A percentile compares a stretch with the other conserved stretches of the same genome.
These are phyloP conservation scores for Chaunax sp. DNA, from an alignment of 2,797 vertebrate species.

Conservation along the genomic window DNA sequence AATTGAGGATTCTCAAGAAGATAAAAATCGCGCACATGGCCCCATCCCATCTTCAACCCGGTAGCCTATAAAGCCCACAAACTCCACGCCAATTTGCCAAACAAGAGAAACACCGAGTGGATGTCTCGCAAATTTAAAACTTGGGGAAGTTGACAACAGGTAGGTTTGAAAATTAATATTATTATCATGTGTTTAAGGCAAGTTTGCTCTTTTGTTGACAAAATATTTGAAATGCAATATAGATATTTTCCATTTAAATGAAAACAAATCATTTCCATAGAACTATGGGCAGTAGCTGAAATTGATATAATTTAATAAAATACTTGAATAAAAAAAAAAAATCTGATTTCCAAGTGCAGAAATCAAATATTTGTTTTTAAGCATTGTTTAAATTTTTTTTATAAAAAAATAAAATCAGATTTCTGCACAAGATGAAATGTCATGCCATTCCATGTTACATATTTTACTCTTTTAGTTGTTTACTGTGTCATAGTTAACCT, in stretches of 20 bases:
- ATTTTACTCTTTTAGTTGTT: background rate
- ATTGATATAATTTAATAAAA: background rate
- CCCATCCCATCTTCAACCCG: slow-evolving; percentile 10
- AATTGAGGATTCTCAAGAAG: slow-evolving; percentile 19
- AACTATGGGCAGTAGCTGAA: background rate
- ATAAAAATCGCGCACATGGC: slow-evolving; percentile 38
- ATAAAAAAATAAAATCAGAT: background rate
- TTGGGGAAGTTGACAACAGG: slow-evolving; percentile 46
- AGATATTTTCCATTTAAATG: background rate
- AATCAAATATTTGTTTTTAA: background rate
- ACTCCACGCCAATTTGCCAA: slow-evolving; percentile 6
- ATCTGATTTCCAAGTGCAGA: too few species aligned
- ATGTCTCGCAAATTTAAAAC: slow-evolving; percentile 36
- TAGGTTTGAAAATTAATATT: slow-evolving; percentile 25
- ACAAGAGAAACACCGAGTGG: slow-evolving; percentile 28
- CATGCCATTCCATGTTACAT: background rate
- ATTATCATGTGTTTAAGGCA: background rate
- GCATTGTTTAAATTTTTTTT: too few species aligned
- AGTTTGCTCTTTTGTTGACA: background rate
- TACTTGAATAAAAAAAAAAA: background rate
- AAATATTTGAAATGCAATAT: too few species aligned
- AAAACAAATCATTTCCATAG: background rate
- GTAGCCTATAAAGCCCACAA: slow-evolving; percentile 27
- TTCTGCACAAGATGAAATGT: background rate
- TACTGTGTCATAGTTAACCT: background rate